Percentiles rank a stretch among this genome's conserved stretches.
Conservation (phyloP, 37 sponge, comb jelly and placozoan species). For the Beroe forskalii region DNA sequence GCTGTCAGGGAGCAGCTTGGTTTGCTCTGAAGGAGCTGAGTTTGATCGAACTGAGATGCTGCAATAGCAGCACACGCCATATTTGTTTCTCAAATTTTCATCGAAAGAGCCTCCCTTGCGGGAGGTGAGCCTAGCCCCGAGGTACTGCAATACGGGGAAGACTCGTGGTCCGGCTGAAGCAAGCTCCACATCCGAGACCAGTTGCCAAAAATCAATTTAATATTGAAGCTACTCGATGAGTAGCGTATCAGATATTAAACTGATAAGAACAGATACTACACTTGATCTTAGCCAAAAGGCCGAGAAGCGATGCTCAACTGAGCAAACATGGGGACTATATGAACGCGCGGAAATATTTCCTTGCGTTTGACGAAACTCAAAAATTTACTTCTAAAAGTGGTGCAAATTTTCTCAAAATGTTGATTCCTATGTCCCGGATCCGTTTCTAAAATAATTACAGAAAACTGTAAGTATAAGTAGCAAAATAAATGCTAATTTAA, state of each 20-base stretch:
- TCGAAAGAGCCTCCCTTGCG: conserved; percentile 10
- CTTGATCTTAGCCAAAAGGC: conserved; percentile 67
- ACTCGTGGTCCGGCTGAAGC: conserved; percentile 66
- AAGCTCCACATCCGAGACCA: conserved; percentile 65
- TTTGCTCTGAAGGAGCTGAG: no score
- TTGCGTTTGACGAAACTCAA: conserved; percentile 6
- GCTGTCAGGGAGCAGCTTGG: no score
- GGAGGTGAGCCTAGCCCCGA: conserved; percentile 67
- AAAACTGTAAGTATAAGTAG: no score
- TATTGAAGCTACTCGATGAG: conserved; percentile 60
- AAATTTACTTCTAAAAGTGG: not conserved
- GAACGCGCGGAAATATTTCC: not conserved
- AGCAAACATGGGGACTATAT: not conserved
- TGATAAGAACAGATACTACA: conserved; percentile 67
- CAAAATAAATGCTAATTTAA: no score
- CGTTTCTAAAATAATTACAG: no score
- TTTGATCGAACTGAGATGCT: no score
- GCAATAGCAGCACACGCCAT: no score
- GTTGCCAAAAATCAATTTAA: conserved; percentile 66
- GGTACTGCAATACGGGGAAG: conserved; percentile 66
- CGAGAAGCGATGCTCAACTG: conserved; percentile 32
- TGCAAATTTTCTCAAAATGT: not conserved
- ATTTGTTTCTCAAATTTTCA: no score
- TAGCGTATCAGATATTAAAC: conserved; percentile 65
- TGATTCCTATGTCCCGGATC: no score